Conservation (phyloP, 30 jellyfish, hydroid and myxozoan species). For the Nemopilema nomurai region DNA sequence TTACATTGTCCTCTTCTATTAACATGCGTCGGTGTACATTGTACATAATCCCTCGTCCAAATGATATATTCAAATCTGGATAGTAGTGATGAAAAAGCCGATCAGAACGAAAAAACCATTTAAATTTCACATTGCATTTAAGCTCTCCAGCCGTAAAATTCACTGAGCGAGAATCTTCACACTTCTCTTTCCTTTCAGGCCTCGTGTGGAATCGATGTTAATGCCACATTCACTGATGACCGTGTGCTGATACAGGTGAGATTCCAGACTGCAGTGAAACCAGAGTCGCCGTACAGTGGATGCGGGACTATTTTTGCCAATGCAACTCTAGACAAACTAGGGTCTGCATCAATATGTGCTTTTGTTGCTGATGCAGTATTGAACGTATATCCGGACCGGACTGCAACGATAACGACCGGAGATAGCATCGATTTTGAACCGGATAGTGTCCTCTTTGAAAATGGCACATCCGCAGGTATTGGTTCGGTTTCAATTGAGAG, state of each 20-base stretch:
- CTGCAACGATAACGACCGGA: constrained; percentile 23
- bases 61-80: too few species aligned
- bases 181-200: constrained; percentile 2
- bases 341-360: constrained; percentile 41
- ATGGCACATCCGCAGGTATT: constrained; percentile 1
- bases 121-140: too few species aligned
- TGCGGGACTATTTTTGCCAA: constrained; percentile 24
- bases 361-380: constrained; percentile 4
- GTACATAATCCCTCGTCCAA: too few species aligned
- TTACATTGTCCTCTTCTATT: too few species aligned
- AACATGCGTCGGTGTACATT: too few species aligned
- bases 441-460: constrained; percentile 7
- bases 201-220: constrained; percentile 10
- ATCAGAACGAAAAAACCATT: too few species aligned
- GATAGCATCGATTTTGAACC: constrained; percentile 7
- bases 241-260: constrained; percentile 4
- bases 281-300: neutral
- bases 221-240: constrained; percentile 51
- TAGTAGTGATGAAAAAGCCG: too few species aligned
- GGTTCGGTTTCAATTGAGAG: neutral
- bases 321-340: constrained; percentile 22
- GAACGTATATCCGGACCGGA: constrained; percentile 28
- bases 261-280: constrained; percentile 23
- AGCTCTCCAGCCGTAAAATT: too few species aligned
- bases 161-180: too few species aligned